Conservation (phyloP, 2,797 vertebrate genomes). For the Sternarchorhynchus goeldii region DNA sequence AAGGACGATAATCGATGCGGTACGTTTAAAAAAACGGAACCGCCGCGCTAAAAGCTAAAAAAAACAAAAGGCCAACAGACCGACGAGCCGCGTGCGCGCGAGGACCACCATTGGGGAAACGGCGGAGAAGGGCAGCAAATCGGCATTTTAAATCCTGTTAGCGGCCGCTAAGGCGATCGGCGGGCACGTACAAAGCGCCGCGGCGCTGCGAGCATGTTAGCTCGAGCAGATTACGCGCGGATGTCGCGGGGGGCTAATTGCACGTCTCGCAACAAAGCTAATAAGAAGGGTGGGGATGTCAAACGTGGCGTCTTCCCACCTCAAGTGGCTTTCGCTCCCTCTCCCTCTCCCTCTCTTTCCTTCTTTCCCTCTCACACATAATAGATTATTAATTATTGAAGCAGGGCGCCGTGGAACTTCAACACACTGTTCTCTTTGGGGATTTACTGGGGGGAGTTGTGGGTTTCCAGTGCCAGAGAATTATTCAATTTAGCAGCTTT, state of each 20-base stretch:
- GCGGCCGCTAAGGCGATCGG: slow-evolving; percentile 72
- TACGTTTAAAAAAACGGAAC: no score
- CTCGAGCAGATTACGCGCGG: slow-evolving; percentile 72
- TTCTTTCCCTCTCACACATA: slow-evolving; percentile 39
- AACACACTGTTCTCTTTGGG: slow-evolving; percentile 61
- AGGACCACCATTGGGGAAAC: slow-evolving; percentile 59
- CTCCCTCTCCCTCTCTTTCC: no score
- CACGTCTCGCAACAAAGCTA: slow-evolving; percentile 54
- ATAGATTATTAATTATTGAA: slow-evolving; percentile 67
- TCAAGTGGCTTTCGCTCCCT: slow-evolving; percentile 9
- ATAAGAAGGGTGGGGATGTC: slow-evolving; percentile 56
- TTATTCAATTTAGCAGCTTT: slow-evolving; percentile 72
- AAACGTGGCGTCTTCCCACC: slow-evolving; percentile 54
- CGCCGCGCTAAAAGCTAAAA: no score
- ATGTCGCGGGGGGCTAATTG: slow-evolving; percentile 66
- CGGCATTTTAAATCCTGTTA: slow-evolving; percentile 73
- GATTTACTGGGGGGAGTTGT: slow-evolving; percentile 66
- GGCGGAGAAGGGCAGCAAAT: slow-evolving; percentile 62
- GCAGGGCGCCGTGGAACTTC: slow-evolving; percentile 64
- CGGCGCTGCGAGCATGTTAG: slow-evolving; percentile 61
- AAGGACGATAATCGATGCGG: not conserved
- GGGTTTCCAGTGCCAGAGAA: slow-evolving; percentile 62
- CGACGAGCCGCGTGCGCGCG: slow-evolving; percentile 47
- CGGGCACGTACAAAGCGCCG: slow-evolving; percentile 56
- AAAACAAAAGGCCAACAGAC: not conserved